Evolutionary conservation across 2,888 invertebrate species (phyloP).

Genomic region (Stenurella melanura): DNA sequence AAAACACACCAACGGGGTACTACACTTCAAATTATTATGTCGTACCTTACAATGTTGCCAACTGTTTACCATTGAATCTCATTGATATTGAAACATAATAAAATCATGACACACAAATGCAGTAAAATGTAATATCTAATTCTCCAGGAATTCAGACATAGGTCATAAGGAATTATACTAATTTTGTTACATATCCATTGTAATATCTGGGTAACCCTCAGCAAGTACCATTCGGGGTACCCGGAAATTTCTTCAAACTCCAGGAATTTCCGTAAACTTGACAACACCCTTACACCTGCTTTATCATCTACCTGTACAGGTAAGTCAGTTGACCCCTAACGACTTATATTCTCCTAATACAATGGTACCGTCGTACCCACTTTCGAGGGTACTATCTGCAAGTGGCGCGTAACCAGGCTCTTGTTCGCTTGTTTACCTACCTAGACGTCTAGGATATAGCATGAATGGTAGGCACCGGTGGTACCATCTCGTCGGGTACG

Average conservation of each 20-base stretch:
- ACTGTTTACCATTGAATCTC: not conserved
- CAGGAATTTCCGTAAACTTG: conserved; percentile 2
- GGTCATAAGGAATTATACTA: no score
- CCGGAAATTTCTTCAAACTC: not conserved
- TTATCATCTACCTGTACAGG: conserved; percentile 30
- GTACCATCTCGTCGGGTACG: conserved; percentile 38
- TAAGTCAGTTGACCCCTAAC: not conserved
- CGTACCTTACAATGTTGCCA: not conserved
- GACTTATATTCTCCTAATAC: conserved; percentile 40
- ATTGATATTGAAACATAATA: not conserved
- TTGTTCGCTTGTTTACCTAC: conserved; percentile 43
- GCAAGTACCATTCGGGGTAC: not conserved
- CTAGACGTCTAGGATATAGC: conserved; percentile 4
- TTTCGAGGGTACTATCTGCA: conserved; percentile 47
- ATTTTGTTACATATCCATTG: no score
- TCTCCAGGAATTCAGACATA: no score
- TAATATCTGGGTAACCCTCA: no score
- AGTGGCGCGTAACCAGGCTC: conserved; percentile 49
- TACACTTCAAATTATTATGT: not conserved
- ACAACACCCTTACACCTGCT: conserved; percentile 30
- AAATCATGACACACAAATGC: not conserved
- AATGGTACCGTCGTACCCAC: conserved; percentile 56
- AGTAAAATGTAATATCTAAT: no score
- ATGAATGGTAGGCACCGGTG: conserved; percentile 25
- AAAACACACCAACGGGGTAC: not conserved